A percentile compares a stretch with the other conserved stretches of the same genome.
These are phyloP conservation scores for Trichonephila inaurata DNA, from an alignment of 1,140 invertebrate species.

Conservation along the genomic window DNA sequence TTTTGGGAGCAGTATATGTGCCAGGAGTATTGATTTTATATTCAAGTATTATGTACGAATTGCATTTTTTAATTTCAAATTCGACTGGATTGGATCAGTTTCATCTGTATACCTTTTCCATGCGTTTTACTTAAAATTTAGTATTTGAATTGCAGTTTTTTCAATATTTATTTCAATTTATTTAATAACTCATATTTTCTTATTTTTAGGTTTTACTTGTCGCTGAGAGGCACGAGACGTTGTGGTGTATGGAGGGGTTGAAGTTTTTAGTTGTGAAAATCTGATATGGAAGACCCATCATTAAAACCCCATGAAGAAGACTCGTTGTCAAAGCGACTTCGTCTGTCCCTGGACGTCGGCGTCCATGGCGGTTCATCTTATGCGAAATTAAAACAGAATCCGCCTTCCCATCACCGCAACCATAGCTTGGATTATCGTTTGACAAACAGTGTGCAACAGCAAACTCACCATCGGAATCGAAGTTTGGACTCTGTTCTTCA, in stretches of 20 bases:
- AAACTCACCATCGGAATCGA: conserved; percentile 90
- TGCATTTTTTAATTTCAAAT: no score
- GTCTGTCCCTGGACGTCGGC: conserved; percentile 68
- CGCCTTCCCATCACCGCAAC: conserved; percentile 86
- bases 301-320: conserved; percentile 44
- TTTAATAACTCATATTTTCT: not conserved
- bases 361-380: conserved; percentile 38
- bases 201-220: conserved; percentile 18
- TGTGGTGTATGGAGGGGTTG: conserved; percentile 17
- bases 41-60: no score
- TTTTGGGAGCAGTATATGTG: no score
- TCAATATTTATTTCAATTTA: no score
- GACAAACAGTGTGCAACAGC: conserved; percentile 14
- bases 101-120: no score
- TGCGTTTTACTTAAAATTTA: no score
- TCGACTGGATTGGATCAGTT: no score
- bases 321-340: conserved; percentile 60
- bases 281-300: conserved; percentile 65
- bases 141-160: no score
- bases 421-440: conserved; percentile 86
- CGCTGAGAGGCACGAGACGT: not conserved
- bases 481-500: conserved; percentile 89
- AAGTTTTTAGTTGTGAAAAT: not conserved
- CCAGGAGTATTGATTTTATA: no score
- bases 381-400: not conserved